These are phyloP conservation scores for Ferdinandea cuprea DNA, from an alignment of 2,888 invertebrate species.

Conservation along the genomic window DNA sequence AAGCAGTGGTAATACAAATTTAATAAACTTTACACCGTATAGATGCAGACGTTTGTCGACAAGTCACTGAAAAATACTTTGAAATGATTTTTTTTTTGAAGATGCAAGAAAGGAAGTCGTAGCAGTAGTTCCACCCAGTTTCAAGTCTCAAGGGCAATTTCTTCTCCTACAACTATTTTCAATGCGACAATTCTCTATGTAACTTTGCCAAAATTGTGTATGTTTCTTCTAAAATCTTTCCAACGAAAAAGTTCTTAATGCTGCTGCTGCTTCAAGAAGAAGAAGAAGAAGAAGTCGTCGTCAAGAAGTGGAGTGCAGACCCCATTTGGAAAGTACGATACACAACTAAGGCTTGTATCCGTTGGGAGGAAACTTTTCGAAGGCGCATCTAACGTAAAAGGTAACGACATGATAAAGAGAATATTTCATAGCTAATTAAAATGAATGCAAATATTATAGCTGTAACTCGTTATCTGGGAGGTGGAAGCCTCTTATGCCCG, in stretches of 20 bases:
- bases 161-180: background rate
- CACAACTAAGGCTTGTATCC: no score
- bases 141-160: constrained; percentile 8
- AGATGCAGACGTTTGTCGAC: background rate
- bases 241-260: constrained; percentile 18
- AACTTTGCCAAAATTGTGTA: constrained; percentile 1
- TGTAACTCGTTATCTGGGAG: constrained; percentile 55
- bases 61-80: background rate
- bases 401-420: constrained; percentile 69
- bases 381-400: constrained; percentile 42
- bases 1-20: background rate
- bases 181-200: background rate
- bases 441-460: constrained; percentile 71
- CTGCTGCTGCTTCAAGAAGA: constrained; percentile 4
- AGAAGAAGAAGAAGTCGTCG: no score
- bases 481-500: background rate
- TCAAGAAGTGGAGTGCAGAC: background rate
- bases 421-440: constrained; percentile 74
- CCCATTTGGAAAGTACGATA: background rate
- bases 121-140: background rate
- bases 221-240: background rate
- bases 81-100: background rate
- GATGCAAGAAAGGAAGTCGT: background rate
- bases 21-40: background rate
- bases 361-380: constrained; percentile 28